Evolutionary conservation across 2,113 vertebrate genomes (phyloP).

Genomic region (Neodon shergylaensis): DNA sequence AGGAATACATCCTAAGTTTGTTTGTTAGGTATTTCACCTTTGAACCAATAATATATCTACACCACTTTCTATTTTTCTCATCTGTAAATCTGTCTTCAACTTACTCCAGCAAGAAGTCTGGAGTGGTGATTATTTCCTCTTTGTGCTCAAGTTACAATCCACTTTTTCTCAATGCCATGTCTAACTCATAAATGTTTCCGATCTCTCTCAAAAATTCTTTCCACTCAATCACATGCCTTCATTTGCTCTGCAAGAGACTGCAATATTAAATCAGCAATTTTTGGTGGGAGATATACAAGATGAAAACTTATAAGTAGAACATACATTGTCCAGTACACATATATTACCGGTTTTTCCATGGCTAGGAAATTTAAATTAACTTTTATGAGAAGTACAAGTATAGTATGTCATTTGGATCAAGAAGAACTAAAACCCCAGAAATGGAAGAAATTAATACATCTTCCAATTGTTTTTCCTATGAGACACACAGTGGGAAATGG

Average conservation of each 20-base stretch:
- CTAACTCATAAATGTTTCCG: not conserved
- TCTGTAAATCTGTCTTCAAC: constrained; percentile 47
- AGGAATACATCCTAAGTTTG: not conserved
- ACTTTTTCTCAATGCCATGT: not conserved
- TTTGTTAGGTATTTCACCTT: constrained; percentile 59
- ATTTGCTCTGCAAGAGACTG: not conserved
- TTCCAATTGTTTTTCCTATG: not conserved
- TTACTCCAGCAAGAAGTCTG: not conserved
- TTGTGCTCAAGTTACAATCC: not conserved
- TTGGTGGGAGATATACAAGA: not conserved
- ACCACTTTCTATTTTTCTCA: not conserved
- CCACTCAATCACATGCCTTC: not conserved
- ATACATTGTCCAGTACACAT: not conserved
- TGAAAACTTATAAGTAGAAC: not conserved
- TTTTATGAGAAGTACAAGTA: not conserved
- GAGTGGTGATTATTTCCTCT: constrained; percentile 9
- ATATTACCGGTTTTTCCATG: constrained; percentile 21
- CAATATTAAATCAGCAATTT: not conserved
- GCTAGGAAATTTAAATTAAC: constrained; percentile 6
- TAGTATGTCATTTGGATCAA: not conserved
- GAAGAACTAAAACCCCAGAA: not conserved
- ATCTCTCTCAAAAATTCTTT: not conserved
- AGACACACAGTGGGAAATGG: not conserved
- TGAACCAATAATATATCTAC: not conserved
- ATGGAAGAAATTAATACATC: not conserved